Evolutionary conservation across 1,140 invertebrate genomes (phyloP), one percentile per base, ranked within the genome.

Genomic region (Daktulosphaira vitifoliae): DNA sequence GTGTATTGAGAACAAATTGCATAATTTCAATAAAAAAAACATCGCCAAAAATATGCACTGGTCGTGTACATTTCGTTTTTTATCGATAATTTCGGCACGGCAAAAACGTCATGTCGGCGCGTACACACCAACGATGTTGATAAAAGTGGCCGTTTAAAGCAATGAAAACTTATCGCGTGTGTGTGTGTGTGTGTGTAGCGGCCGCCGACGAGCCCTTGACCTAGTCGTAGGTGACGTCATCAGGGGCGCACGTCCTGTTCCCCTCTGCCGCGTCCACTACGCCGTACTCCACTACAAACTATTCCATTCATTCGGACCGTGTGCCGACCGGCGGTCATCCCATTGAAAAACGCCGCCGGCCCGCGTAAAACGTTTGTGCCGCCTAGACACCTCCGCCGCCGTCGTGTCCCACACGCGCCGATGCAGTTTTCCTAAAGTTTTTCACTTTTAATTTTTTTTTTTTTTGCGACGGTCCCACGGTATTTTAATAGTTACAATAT

Each of bases 151-250:
- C 29, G 8, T 8, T 8, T 16, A 50, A 50, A n/a, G n/a, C 15
- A n/a, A 26, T n/a, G 23, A 50, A 22, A 25, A n/a, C n/a, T n/a
- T n/a, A n/a, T 11, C 16, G 26, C 26, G 3, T 4, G n/a, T 7
- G 9, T 8, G 16, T 22, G 4, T n/a, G 33, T 23, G n/a, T n/a
- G n/a, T n/a, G n/a, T 33, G 39, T 16, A 16, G n/a, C 39, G 39
- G 39, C 39, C 18, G 38, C 23, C 23, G 25, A 1, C 16, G 25
- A 62, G 26, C 56, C 56, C 56, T 62, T 62, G 56, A 62, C 56
- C 56, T 62, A 62, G 56, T 62, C 56, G 23, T 39, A 62, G 56
- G 56, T 62, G 56, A 62, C 56, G 56, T 48, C 56, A 62, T 62
- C 42, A 48, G 56, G 56, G 56, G 56, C 56, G 42, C 16, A 25